Evolutionary conservation across 2,113 vertebrate genomes (phyloP), one percentile per base, ranked within the genome.

Genomic region (Tricholaema leucomelas): DNA sequence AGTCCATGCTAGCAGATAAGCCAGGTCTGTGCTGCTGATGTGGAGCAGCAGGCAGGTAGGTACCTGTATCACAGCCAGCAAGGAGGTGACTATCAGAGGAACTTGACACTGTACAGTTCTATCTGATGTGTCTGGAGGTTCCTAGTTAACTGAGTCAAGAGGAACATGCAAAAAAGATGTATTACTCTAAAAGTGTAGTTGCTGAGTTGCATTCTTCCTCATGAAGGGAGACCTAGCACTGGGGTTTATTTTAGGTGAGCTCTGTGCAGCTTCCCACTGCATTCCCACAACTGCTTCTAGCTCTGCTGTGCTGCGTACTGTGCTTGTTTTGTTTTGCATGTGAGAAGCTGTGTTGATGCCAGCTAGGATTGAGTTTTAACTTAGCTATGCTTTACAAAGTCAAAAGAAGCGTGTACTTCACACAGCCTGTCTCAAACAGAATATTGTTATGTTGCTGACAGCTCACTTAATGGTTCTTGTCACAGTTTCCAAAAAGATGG

Each of bases 71-170:
- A 5, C 6, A 1, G 23, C 19, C 13, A 0, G 42, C 44, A 11
- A 23, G 23, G 70, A 36, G 5, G 2, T 74, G 48, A 4, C n/a
- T 44, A 4, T 7, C 6, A 2, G 36, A 35, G 59, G 54, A 92
- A 60, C 27, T 76, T 1, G 1, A 14, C 0, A 2, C 31, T 60
- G 23, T 5, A 2, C 1, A 0, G 15, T 36, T 73, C 33, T 42
- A 67, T 65, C 66, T 80, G 59, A 15, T 33, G 42, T 12, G 52
- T 48, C 87, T 87, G 1, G 89, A 35, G 24, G 31, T 91, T n/a
- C 56, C 42, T 33, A 42, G 30, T 15, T 56, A 69, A 3, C 54
- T 30, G 63, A 59, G 3, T 8, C 0, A 1, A 55, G 55, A 28
- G 40, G 25, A 28, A 67, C 56, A 6, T 44, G 56, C 42, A 27